Conservation (phyloP, 1,140 invertebrate species). For the Amyelois transitella region DNA sequence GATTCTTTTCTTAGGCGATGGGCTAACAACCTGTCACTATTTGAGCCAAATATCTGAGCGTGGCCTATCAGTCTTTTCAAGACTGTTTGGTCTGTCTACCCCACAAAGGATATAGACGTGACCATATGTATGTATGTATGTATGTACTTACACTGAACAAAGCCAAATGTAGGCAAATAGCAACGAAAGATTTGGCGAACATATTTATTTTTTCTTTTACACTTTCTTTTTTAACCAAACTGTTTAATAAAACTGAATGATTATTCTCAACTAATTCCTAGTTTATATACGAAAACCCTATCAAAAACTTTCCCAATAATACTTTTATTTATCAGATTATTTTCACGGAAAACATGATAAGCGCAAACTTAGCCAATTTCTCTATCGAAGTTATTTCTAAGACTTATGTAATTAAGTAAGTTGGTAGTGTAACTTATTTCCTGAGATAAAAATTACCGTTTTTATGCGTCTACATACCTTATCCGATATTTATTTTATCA, state of each 20-base stretch:
- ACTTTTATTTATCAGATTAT: neutral
- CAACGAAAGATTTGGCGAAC: neutral
- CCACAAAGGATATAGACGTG: too few species aligned
- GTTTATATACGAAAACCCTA: neutral
- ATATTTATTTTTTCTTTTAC: neutral
- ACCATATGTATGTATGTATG: too few species aligned
- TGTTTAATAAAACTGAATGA: neutral
- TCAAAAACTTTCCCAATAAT: neutral
- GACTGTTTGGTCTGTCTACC: too few species aligned
- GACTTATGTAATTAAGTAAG: neutral
- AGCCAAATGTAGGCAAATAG: neutral
- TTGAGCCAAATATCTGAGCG: too few species aligned
- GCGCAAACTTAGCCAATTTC: neutral
- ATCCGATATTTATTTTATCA: too few species aligned
- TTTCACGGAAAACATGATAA: neutral
- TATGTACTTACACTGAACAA: slow-evolving; percentile 6
- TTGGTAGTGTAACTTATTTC: neutral
- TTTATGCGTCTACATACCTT: too few species aligned
- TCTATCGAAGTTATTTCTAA: neutral
- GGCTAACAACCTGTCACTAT: too few species aligned
- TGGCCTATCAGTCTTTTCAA: too few species aligned
- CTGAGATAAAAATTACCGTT: neutral
- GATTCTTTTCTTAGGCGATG: too few species aligned
- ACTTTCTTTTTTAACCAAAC: neutral
- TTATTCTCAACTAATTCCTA: neutral